Evolutionary conservation across 1,140 invertebrate species (phyloP).

Genomic region (Anastrepha obliqua): DNA sequence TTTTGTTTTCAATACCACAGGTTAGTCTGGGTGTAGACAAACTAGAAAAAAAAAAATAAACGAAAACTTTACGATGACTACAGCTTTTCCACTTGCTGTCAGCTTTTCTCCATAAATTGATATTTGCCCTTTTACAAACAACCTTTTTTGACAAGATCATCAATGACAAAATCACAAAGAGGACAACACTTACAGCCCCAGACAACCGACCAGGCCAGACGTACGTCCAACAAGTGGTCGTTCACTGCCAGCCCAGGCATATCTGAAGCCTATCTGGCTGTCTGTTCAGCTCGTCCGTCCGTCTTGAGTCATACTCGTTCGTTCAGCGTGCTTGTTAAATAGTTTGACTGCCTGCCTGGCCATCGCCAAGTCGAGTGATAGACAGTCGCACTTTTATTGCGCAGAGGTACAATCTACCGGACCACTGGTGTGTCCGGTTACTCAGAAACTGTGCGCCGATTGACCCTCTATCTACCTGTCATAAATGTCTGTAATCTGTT

Average conservation of each 20-base stretch:
- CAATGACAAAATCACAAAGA: constrained; percentile 41
- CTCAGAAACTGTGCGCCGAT: neutral
- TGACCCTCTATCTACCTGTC: constrained; percentile 35
- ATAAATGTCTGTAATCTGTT: constrained; percentile 57
- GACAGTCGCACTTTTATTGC: constrained; percentile 37
- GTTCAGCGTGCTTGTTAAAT: constrained; percentile 12
- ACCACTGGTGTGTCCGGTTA: neutral
- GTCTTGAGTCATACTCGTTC: neutral
- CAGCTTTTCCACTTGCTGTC: neutral
- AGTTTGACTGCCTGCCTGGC: neutral
- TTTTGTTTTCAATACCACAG: neutral
- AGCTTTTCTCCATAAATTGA: neutral
- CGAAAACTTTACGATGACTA: neutral
- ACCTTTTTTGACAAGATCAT: constrained; percentile 34
- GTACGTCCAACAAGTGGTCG: neutral
- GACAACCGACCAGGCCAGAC: neutral
- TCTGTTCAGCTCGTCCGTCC: constrained; percentile 6
- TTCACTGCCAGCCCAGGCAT: constrained; percentile 32
- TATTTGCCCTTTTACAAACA: constrained; percentile 31
- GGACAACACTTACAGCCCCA: constrained; percentile 1
- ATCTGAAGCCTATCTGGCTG: neutral
- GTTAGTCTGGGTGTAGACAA: neutral
- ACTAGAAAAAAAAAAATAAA: neutral
- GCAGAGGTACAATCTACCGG: neutral
- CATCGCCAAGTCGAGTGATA: constrained; percentile 1